Evolutionary conservation across 2,797 vertebrate species (phyloP), one percentile per base, ranked within the genome.

Genomic region (Meda fulgida): DNA sequence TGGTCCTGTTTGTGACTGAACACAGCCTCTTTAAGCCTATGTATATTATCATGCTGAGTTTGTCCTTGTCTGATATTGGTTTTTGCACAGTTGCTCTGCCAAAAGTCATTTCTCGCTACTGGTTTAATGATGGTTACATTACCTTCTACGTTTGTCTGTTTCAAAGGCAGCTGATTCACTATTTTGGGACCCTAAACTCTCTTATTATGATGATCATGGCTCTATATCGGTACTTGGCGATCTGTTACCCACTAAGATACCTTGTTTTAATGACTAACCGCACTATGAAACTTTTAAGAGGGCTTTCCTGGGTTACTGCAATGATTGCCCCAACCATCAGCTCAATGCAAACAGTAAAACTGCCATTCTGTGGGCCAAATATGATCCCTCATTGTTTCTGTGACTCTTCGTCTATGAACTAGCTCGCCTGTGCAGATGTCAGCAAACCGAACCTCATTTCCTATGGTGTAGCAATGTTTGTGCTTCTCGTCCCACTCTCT

Each of bases 41-140:
- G 94, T 95, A 93, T 81, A 93, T 94, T 73, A 88, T 93, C 81
- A 92, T 95, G 83, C 82, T 92, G 60, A 92, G 93, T 87, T 88
- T 95, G 46, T 93, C 93, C 11, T 14, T 93, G 36, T 89, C 92
- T 70, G 94, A 95, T 58, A 87, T 92, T 38, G 92, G 93, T 4
- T 92, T 94, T 70, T 89, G 91, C 69, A 93, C 88, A 3, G 86
- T 90, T 23, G 87, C 90, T 34, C 80, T 94, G 65, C 93, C 93
- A 1, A 94, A 94, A 87, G 38, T 92, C 3, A 91, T 93, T 34
- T 88, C 90, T 84, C 91, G 88, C 7, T 93, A 92, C 77, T 93
- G 92, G 91, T 92, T 92, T 78, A 78, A 91, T 4, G 87, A 89
- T 1, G 90, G 87, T 8, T 80, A 84, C 19, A 86, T 94, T 11